Percentiles rank a stretch among this genome's conserved stretches.
phyloP scores from a whole-genome alignment of 2,888 invertebrate genomes.

The Drosophila anomalata region DNA sequence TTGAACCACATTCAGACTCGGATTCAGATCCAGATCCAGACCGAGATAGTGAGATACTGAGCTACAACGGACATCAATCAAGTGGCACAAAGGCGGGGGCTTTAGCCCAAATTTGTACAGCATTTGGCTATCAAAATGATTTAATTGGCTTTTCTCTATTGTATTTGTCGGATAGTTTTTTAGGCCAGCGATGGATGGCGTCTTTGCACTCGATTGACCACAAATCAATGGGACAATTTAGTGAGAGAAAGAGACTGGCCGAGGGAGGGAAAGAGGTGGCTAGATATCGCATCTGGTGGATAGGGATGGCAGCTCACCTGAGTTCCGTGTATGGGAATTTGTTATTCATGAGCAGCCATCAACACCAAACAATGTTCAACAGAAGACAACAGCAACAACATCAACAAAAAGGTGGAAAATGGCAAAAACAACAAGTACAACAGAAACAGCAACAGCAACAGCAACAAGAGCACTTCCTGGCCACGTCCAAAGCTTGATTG shows the following conservation, averaged over 20 bases:
- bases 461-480: constrained; percentile 36
- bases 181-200: constrained; percentile 36
- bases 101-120: constrained; percentile 54
- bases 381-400: constrained; percentile 48
- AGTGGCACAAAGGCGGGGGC: background rate
- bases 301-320: constrained; percentile 49
- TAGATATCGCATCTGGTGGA: constrained; percentile 9
- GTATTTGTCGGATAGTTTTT: background rate
- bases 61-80: constrained; percentile 34
- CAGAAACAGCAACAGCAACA: constrained; percentile 25
- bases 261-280: constrained; percentile 9
- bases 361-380: constrained; percentile 74
- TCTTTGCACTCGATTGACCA: constrained; percentile 51
- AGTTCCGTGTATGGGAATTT: constrained; percentile 65
- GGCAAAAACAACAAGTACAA: constrained; percentile 24
- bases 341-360: constrained; percentile 76
- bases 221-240: constrained; percentile 74
- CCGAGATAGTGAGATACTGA: background rate
- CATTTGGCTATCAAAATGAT: constrained; percentile 72
- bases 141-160: constrained; percentile 56
- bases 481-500: constrained; percentile 67
- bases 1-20: constrained; percentile 1
- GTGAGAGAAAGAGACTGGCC: constrained; percentile 25
- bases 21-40: constrained; percentile 1
- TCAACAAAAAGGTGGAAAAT: constrained; percentile 5